Conservation (phyloP, 2,888 invertebrate genomes). For the Diplolepis rosae region DNA sequence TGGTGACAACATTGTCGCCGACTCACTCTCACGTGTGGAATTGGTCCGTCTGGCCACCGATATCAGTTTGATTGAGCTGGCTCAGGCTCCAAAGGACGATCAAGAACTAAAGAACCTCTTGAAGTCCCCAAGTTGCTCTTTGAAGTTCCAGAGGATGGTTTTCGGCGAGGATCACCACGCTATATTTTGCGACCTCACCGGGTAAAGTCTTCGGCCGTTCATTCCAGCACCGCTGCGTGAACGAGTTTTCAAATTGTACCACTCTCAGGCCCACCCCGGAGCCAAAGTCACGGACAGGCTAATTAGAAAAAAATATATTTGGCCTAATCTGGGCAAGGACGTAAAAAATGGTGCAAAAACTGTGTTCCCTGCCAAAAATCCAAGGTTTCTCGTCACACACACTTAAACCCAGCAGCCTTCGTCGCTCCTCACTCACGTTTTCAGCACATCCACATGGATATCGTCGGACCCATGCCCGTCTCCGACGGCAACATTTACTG, state of each 20-base stretch:
- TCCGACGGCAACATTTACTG: too few species aligned
- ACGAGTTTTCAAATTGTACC: slow-evolving; percentile 36
- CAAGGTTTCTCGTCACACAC: not conserved
- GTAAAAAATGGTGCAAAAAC: slow-evolving; percentile 52
- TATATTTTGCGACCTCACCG: not conserved
- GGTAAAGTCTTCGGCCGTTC: slow-evolving; percentile 35
- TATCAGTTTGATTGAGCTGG: not conserved
- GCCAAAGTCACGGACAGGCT: slow-evolving; percentile 43
- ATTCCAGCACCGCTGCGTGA: slow-evolving; percentile 38
- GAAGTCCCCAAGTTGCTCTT: not conserved
- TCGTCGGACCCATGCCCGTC: too few species aligned
- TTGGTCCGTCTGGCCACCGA: too few species aligned
- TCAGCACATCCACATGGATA: too few species aligned
- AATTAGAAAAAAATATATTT: slow-evolving; percentile 50
- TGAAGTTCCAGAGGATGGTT: not conserved
- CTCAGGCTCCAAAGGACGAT: not conserved
- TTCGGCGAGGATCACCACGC: not conserved
- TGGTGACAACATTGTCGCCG: not conserved
- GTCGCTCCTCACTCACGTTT: too few species aligned
- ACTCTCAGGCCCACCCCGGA: slow-evolving; percentile 44
- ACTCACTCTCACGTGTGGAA: slow-evolving; percentile 7
- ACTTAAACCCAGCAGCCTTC: too few species aligned
- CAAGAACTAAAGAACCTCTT: not conserved
- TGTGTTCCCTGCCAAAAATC: slow-evolving; percentile 44
- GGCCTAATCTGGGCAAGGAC: slow-evolving; percentile 55